Evolutionary conservation across 2,113 vertebrate species (phyloP).

Genomic region (Oryzias curvinotus): DNA sequence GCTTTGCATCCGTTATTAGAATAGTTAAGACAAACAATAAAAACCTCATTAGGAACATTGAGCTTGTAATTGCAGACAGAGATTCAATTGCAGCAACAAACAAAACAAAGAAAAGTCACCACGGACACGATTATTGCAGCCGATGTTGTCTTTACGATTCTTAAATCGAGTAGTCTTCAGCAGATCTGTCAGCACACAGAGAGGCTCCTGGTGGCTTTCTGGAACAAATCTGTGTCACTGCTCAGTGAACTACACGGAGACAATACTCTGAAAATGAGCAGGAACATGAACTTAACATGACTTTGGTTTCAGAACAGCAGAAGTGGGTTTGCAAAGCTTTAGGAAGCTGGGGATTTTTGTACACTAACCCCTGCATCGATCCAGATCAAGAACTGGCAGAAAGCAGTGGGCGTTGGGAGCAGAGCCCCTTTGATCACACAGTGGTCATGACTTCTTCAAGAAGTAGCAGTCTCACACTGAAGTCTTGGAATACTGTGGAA

Average conservation of each 20-base stretch:
- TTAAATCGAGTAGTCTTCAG: too few relatives aligned
- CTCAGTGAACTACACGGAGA: conserved; percentile 7
- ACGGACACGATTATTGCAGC: conserved; percentile 31
- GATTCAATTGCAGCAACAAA: conserved; percentile 56
- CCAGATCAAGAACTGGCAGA: conserved; percentile 68
- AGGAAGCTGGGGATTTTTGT: conserved; percentile 66
- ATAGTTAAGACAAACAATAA: conserved; percentile 71
- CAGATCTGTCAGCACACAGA: neutral
- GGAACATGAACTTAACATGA: conserved; percentile 66
- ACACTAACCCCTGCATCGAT: conserved; percentile 72
- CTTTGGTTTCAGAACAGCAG: conserved; percentile 48
- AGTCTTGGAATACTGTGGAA: conserved; percentile 61
- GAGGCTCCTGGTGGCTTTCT: neutral
- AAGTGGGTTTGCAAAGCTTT: conserved; percentile 44
- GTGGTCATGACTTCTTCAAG: conserved; percentile 72
- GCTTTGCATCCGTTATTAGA: conserved; percentile 62
- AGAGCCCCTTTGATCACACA: conserved; percentile 72
- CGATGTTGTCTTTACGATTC: conserved; percentile 28
- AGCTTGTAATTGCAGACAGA: conserved; percentile 54
- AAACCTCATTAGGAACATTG: conserved; percentile 48
- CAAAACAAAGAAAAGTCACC: conserved; percentile 22
- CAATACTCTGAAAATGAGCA: conserved; percentile 33
- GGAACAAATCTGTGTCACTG: conserved; percentile 13
- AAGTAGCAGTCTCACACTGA: conserved; percentile 63
- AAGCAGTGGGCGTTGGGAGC: conserved; percentile 68